phyloP scores from a whole-genome alignment of 2,113 vertebrate genomes.

The Phrynocephalus versicolor region DNA sequence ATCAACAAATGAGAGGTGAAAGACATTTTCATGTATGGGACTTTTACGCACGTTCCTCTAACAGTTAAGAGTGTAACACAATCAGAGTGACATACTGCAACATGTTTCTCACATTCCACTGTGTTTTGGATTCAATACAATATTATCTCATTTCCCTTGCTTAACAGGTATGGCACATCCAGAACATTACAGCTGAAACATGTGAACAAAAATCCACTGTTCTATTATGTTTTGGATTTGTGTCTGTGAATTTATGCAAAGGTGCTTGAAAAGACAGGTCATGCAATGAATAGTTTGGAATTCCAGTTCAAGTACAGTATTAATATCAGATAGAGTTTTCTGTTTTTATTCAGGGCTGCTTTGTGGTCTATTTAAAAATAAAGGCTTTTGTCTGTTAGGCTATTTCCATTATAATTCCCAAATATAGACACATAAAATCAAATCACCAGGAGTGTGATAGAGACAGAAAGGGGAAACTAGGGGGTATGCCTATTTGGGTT shows the following conservation, averaged over 20 bases:
- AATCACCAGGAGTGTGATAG: no score
- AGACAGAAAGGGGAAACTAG: no score
- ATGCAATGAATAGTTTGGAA: background rate
- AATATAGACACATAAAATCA: no score
- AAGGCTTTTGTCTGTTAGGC: no score
- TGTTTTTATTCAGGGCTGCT: background rate
- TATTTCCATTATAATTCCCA: no score
- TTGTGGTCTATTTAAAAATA: background rate
- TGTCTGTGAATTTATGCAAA: background rate
- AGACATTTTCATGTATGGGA: slow-evolving; percentile 40
- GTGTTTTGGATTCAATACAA: slow-evolving; percentile 41
- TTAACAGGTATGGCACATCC: slow-evolving; percentile 48
- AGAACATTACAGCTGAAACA: slow-evolving; percentile 33
- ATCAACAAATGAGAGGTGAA: slow-evolving; percentile 27
- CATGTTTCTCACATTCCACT: slow-evolving; percentile 1
- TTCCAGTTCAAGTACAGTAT: background rate
- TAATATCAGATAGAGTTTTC: background rate
- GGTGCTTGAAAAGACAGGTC: background rate
- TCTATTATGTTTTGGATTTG: slow-evolving; percentile 9
- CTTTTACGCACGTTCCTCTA: slow-evolving; percentile 48
- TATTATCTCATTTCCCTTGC: slow-evolving; percentile 38
- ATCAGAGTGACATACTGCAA: background rate
- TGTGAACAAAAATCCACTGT: slow-evolving; percentile 38
- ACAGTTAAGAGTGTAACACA: slow-evolving; percentile 16
- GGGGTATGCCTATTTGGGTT: no score